These are phyloP conservation scores for Melanotaenia duboulayi DNA, from an alignment of 2,113 vertebrate genomes.

Conservation along the genomic window DNA sequence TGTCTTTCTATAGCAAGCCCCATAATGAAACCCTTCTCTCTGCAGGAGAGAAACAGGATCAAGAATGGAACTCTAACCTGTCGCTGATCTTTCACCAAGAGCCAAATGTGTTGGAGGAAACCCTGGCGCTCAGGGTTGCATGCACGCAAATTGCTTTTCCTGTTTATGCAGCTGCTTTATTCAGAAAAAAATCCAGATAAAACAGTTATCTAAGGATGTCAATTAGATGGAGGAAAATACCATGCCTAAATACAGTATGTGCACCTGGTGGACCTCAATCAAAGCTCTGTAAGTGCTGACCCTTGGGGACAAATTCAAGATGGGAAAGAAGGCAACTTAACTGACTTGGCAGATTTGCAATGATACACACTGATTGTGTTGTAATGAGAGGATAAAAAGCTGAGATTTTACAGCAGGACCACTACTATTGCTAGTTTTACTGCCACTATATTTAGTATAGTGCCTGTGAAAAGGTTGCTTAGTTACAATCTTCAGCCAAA, in stretches of 20 bases:
- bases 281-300: slow-evolving; percentile 41
- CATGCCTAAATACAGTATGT: slow-evolving; percentile 50
- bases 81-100: slow-evolving; percentile 58
- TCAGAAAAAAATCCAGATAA: slow-evolving; percentile 62
- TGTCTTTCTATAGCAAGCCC: slow-evolving; percentile 34
- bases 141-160: slow-evolving; percentile 73
- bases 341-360: slow-evolving; percentile 36
- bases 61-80: slow-evolving; percentile 53
- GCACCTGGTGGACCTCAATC: slow-evolving; percentile 69
- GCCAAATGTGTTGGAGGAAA: slow-evolving; percentile 59
- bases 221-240: slow-evolving; percentile 59
- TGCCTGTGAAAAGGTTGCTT: background rate
- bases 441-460: background rate
- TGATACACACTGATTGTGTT: slow-evolving; percentile 14
- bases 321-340: slow-evolving; percentile 16
- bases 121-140: slow-evolving; percentile 49
- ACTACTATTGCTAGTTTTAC: background rate
- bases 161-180: slow-evolving; percentile 79
- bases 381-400: slow-evolving; percentile 15
- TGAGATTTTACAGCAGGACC: slow-evolving; percentile 6
- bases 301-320: slow-evolving; percentile 34
- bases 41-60: slow-evolving; percentile 46
- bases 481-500: background rate
- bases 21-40: slow-evolving; percentile 40
- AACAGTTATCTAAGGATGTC: slow-evolving; percentile 57